Evolutionary conservation across 2,797 vertebrate species (phyloP), one percentile per base, ranked within the genome.

Genomic region (Enteromius trimaculatus): DNA sequence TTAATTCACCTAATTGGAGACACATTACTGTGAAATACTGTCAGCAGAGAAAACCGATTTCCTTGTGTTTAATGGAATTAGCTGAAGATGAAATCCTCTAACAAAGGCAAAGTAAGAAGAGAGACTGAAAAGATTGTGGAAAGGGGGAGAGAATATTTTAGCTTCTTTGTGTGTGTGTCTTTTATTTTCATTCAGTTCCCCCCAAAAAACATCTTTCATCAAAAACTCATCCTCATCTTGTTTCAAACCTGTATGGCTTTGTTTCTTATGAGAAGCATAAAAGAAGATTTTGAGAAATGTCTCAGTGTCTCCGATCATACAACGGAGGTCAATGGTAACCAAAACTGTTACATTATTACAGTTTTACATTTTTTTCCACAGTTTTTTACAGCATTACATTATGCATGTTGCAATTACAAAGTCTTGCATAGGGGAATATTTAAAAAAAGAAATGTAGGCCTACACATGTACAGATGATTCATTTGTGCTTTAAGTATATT

Each of bases 11-110:
- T 76, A 76, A 76, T 58, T 58, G 21, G 21, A 58, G 31, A 58
- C 21, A 4, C 1, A 8, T 76, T 58, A 39, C 21, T 75, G 31
- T 76, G 51, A 75, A 37, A 55, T 55, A 37, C 9, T 76, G 51
- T 76, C 72, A 76, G 51, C 51, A 58, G 21, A 58, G 72, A 39
- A 58, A 75, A 58, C 11, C 6, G 0, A 76, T 23, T 58, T 39
- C 3, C 34, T 58, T 76, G 72, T 58, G 51, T 55, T 34, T 23
- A 74, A 74, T 53, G 21, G 31, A 58, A 75, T 75, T 75, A 58
- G 31, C 13, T 58, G 31, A 75, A 23, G 21, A 66, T 66, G 64
- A 26, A 58, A 26, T 58, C 31, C 13, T 39, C 51, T 17, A 39
- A 58, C 51, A 76, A 39, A 76, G 34, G 21, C 31, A n/a, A 76